phyloP scores from a whole-genome alignment of 2,113 vertebrate species.

The Trematomus loennbergii region DNA sequence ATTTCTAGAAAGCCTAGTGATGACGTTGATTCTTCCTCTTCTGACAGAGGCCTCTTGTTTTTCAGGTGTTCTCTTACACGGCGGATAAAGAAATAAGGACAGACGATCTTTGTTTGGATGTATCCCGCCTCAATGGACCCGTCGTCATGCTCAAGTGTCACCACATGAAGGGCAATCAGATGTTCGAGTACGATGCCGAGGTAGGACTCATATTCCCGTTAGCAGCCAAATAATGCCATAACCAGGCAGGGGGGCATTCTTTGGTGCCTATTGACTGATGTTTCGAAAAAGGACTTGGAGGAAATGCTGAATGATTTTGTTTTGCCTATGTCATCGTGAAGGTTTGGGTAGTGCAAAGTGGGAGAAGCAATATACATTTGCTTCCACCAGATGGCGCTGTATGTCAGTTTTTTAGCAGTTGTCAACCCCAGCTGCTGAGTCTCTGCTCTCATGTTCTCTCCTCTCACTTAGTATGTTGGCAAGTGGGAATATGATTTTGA shows the following conservation, averaged over 20 bases:
- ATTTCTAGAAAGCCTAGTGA: not conserved
- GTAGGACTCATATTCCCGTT: slow-evolving; percentile 75
- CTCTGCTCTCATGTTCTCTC: slow-evolving; percentile 54
- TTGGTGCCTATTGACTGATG: not conserved
- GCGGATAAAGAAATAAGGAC: slow-evolving; percentile 98
- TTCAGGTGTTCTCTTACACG: slow-evolving; percentile 97
- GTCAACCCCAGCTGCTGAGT: slow-evolving; percentile 46
- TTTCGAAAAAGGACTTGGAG: slow-evolving; percentile 5
- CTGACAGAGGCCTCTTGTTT: slow-evolving; percentile 32
- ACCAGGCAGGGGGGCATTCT: not conserved
- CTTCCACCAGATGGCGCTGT: slow-evolving; percentile 80
- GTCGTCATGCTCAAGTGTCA: slow-evolving; percentile 98
- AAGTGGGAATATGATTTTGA: slow-evolving; percentile 97
- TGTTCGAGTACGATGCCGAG: slow-evolving; percentile 98
- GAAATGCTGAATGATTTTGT: slow-evolving; percentile 20
- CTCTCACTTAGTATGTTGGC: slow-evolving; percentile 88
- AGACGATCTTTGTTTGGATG: slow-evolving; percentile 96
- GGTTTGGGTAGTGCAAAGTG: not conserved
- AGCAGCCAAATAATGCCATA: slow-evolving; percentile 10
- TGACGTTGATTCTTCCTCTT: not conserved
- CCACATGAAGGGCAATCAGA: slow-evolving; percentile 98
- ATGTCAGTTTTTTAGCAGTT: slow-evolving; percentile 35
- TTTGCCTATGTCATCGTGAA: not conserved
- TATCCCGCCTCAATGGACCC: slow-evolving; percentile 95
- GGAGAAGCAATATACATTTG: not conserved